A percentile compares a stretch with the other conserved stretches of the same genome.
Conservation (phyloP, 2,113 vertebrate genomes). For the Tupaia chinensis region DNA sequence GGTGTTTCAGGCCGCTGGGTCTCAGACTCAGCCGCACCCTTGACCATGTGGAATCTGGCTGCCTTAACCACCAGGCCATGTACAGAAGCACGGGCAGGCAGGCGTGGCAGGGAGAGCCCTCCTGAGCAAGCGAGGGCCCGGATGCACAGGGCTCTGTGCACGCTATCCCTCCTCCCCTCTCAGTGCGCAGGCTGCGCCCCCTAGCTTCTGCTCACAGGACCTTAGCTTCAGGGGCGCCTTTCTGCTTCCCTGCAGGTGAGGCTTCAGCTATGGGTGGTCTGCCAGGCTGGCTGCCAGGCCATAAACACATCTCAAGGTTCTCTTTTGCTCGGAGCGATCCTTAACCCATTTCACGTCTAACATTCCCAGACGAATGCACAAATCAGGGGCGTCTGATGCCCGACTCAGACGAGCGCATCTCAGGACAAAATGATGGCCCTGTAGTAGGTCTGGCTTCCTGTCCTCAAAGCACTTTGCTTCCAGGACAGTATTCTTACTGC, state of each 20-base stretch:
- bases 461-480: background rate
- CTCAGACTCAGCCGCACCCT: no score
- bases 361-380: background rate
- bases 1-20: no score
- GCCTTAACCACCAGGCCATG: no score
- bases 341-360: background rate
- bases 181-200: rapidly evolving
- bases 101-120: background rate
- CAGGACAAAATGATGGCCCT: background rate
- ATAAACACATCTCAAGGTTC: background rate
- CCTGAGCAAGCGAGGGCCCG: background rate
- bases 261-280: background rate
- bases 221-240: background rate
- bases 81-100: background rate
- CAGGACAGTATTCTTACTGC: background rate
- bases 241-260: background rate
- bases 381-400: background rate
- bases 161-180: background rate
- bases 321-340: background rate
- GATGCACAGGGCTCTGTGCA: rapidly evolving
- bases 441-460: background rate
- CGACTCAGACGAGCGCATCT: background rate
- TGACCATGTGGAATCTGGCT: no score
- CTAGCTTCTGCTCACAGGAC: background rate
- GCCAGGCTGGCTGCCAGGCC: background rate